Base-by-base conservation (phyloP, 2,113 vertebrate genomes). In the Chloropsis hardwickii region DNA sequence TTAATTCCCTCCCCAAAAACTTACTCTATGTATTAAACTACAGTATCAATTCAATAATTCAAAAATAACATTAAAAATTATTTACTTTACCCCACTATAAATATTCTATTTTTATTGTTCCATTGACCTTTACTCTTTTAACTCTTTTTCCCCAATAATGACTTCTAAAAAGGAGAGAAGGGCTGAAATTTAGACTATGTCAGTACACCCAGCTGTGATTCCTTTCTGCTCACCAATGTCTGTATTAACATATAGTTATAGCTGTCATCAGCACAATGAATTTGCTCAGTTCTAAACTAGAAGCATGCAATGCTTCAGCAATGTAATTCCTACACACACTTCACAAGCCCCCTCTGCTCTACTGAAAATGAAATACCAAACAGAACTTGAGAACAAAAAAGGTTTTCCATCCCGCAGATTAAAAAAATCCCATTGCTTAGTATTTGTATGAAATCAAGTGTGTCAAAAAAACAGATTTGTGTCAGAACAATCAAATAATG, bases 1-100 rank as follows among this genome's bases (percentile, higher is more conserved):
- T 88, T 50, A 92, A 56, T n/a, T 25, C 3, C 19, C 40, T 70
- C 45, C 45, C 9, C 21, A 60, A 77, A 19, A 96, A 92, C 21
- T 95, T 90, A 76, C 45, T 89, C 80, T 47, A 51, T 93, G 86
- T 82, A 90, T 83, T 56, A 73, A 78, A 87, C 23, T 72, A 77
- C 27, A 47, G 27, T 72, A 86, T 86, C 20, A 48, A 84, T 94
- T 92, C 35, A 83, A 76, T 72, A 42, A 89, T 56, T 89, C 44
- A 87, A 65, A 95, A 95, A 65, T 33, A 70, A 44, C 17, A 39
- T 50, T 6, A 42, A 79, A 67, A 71, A 37, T 35, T 10, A 66
- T 61, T 90, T 80, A 31, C 4, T 86, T 47, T 71, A 42, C 19
- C 8, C 18, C 17, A 48, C 14, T 61, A 22, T 39, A 94, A 62